A percentile compares a stretch with the other conserved stretches of the same genome.
These are phyloP conservation scores for Cyaniris semiargus DNA, from an alignment of 2,888 invertebrate species.

Conservation along the genomic window DNA sequence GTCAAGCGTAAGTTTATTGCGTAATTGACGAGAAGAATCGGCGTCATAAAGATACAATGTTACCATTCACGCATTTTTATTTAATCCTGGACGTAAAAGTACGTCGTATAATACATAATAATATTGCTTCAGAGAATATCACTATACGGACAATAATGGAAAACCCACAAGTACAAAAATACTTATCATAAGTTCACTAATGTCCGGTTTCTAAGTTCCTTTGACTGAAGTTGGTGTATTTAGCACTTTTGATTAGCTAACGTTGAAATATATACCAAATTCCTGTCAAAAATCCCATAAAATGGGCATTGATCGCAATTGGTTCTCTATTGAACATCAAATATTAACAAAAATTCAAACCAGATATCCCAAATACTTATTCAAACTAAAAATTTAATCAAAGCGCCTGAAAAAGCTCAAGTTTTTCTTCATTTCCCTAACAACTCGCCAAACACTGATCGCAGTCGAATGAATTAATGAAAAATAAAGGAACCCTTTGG, in stretches of 20 bases:
- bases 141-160: neutral
- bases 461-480: neutral
- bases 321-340: neutral
- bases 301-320: too few relatives aligned
- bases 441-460: neutral
- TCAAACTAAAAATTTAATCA: neutral
- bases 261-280: too few relatives aligned
- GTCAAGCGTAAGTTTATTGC: slow-evolving; percentile 55
- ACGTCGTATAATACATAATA: neutral
- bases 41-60: slow-evolving; percentile 51
- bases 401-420: neutral
- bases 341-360: neutral
- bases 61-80: slow-evolving; percentile 39
- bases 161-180: neutral
- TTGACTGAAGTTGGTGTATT: too few relatives aligned
- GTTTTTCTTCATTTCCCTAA: slow-evolving; percentile 1
- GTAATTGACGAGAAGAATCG: slow-evolving; percentile 61
- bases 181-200: neutral
- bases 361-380: neutral
- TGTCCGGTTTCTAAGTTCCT: too few relatives aligned
- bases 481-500: slow-evolving; percentile 4
- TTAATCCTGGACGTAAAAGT: slow-evolving; percentile 10
- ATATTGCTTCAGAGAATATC: neutral
- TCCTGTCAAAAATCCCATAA: too few relatives aligned
- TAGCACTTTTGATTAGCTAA: too few relatives aligned